These are phyloP conservation scores for Caenorhabditis sp. DNA, from an alignment of 2,888 invertebrate genomes.

Conservation along the genomic window DNA sequence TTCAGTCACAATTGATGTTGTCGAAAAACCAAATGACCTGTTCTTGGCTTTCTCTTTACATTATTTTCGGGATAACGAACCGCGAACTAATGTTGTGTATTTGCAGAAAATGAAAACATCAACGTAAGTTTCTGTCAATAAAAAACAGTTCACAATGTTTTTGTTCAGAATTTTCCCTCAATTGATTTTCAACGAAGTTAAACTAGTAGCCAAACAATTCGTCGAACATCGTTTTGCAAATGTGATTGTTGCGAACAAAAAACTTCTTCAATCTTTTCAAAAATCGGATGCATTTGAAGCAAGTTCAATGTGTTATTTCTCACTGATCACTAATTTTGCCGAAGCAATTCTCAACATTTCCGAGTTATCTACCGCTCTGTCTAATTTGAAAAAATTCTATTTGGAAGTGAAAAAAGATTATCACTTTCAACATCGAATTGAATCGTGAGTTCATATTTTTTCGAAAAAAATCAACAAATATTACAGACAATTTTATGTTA, in stretches of 20 bases:
- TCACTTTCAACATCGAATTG: background rate
- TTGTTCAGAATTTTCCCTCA: background rate
- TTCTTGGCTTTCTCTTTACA: background rate
- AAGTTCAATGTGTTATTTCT: background rate
- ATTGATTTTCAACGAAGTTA: background rate
- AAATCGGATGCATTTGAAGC: background rate
- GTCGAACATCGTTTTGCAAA: background rate
- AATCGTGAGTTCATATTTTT: background rate
- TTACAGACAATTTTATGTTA: background rate
- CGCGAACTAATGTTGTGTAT: background rate
- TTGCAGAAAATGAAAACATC: background rate
- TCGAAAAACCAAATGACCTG: background rate
- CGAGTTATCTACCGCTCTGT: background rate
- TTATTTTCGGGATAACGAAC: background rate
- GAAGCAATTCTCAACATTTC: background rate
- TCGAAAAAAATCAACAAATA: background rate
- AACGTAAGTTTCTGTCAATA: background rate
- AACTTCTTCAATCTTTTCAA: background rate
- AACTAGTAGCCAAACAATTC: background rate
- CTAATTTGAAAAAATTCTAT: conserved; percentile 8
- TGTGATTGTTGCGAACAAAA: background rate
- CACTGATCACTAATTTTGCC: background rate
- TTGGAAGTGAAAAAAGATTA: background rate
- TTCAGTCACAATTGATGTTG: background rate
- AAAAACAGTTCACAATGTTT: background rate